Conservation (phyloP, 2,888 invertebrate genomes). For the Epiperipatus broadwayi region DNA sequence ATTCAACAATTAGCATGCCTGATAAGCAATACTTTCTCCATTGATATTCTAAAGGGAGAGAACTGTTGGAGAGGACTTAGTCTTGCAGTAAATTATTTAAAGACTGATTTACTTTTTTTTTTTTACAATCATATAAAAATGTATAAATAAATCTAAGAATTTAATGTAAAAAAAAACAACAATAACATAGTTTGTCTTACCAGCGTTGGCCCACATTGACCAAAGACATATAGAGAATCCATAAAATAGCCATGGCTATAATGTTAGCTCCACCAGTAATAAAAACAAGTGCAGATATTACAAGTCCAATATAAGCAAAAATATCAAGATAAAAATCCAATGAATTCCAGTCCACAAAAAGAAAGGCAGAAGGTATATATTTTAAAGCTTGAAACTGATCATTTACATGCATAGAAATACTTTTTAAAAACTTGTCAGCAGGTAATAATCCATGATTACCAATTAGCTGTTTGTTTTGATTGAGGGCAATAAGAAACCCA, state of each 20-base stretch:
- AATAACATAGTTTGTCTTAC: too few relatives aligned
- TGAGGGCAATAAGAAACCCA: slow-evolving; percentile 28
- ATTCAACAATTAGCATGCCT: too few relatives aligned
- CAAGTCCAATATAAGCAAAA: slow-evolving; percentile 24
- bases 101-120: too few relatives aligned
- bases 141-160: neutral
- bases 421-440: slow-evolving; percentile 21
- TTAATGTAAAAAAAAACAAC: slow-evolving; percentile 14
- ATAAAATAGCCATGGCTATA: slow-evolving; percentile 25
- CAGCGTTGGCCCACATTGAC: slow-evolving; percentile 23
- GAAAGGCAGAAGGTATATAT: slow-evolving; percentile 20
- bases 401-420: slow-evolving; percentile 17
- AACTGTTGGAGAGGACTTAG: too few relatives aligned
- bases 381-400: slow-evolving; percentile 10
- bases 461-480: slow-evolving; percentile 28
- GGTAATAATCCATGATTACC: slow-evolving; percentile 28
- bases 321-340: slow-evolving; percentile 23
- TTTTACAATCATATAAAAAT: neutral
- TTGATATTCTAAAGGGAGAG: too few relatives aligned
- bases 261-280: slow-evolving; percentile 27
- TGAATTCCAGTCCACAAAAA: slow-evolving; percentile 22
- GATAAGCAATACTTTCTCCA: too few relatives aligned
- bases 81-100: too few relatives aligned
- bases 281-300: slow-evolving; percentile 23
- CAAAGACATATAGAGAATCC: slow-evolving; percentile 29